These are phyloP conservation scores for Euwallacea similis DNA, from an alignment of 1,140 invertebrate species.

Conservation along the genomic window DNA sequence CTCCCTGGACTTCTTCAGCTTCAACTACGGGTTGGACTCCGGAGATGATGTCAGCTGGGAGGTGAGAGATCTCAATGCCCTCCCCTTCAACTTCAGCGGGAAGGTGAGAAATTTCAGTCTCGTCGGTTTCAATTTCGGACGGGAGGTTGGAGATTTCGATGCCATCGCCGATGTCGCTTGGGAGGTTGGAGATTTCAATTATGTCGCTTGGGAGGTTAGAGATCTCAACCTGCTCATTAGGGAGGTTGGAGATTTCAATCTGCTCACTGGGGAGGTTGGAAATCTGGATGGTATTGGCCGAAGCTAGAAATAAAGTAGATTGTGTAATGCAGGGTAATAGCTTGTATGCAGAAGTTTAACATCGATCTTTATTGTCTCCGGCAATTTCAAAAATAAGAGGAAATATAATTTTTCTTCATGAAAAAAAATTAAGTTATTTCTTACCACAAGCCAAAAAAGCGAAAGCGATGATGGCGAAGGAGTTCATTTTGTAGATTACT, in stretches of 20 bases:
- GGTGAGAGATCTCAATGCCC: not conserved
- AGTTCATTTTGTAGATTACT: not conserved
- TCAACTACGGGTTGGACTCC: not conserved
- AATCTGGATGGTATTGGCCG: not conserved
- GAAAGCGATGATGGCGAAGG: not conserved
- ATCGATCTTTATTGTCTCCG: too few species aligned
- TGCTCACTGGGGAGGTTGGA: not conserved
- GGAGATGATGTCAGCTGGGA: slow-evolving; percentile 1
- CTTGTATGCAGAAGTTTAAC: too few species aligned
- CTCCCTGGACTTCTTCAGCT: not conserved
- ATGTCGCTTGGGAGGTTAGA: not conserved
- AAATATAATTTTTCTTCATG: not conserved
- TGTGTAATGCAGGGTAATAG: too few species aligned
- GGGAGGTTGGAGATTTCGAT: slow-evolving; percentile 21
- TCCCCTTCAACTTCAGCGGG: slow-evolving; percentile 8
- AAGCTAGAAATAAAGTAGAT: too few species aligned
- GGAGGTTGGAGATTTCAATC: not conserved
- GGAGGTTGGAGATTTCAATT: slow-evolving; percentile 16
- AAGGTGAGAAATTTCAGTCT: slow-evolving; percentile 11
- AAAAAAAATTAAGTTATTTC: not conserved
- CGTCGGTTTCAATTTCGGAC: not conserved
- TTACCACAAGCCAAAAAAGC: slow-evolving; percentile 5
- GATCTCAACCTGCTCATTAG: slow-evolving; percentile 1
- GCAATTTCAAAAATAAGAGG: not conserved
- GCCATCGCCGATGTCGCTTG: not conserved